These are phyloP conservation scores for Actinernus sp. DNA, from an alignment of 92 coral and sea anemone species.

Conservation along the genomic window DNA sequence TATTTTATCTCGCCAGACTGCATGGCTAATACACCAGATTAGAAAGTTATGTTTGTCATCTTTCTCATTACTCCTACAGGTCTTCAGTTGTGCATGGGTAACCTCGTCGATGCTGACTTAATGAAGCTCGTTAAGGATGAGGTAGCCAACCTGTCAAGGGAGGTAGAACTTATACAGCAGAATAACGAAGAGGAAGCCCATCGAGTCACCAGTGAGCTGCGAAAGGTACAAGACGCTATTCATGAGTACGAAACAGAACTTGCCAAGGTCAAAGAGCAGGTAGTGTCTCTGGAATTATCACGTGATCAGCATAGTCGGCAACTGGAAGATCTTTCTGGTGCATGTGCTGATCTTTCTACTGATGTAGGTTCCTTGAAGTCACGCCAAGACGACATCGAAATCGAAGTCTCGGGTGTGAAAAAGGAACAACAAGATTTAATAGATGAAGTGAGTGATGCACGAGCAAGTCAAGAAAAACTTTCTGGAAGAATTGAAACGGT, in stretches of 20 bases:
- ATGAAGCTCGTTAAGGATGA: constrained; percentile 64
- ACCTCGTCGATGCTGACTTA: constrained; percentile 80
- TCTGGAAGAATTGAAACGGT: constrained; percentile 9
- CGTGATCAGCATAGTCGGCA: no score
- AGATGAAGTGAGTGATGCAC: no score
- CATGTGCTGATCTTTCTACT: no score
- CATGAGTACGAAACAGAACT: constrained; percentile 15
- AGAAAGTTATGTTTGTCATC: no score
- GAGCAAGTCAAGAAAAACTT: no score
- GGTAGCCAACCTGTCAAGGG: constrained; percentile 33
- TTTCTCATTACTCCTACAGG: constrained; percentile 55
- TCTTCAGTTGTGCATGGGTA: constrained; percentile 75
- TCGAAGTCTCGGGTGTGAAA: constrained; percentile 10
- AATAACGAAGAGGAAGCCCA: constrained; percentile 57
- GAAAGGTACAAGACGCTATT: constrained; percentile 47
- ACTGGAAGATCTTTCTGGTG: no score
- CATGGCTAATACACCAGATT: no score
- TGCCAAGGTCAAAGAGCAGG: no score
- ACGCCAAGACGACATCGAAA: background rate
- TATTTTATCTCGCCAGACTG: no score
- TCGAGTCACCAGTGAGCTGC: constrained; percentile 50
- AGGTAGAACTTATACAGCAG: constrained; percentile 15
- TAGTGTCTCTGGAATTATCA: no score
- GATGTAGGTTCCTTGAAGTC: constrained; percentile 11
- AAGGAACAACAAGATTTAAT: constrained; percentile 13